phyloP scores from a whole-genome alignment of 2,888 invertebrate genomes.

The Nemapogon koenigi region DNA sequence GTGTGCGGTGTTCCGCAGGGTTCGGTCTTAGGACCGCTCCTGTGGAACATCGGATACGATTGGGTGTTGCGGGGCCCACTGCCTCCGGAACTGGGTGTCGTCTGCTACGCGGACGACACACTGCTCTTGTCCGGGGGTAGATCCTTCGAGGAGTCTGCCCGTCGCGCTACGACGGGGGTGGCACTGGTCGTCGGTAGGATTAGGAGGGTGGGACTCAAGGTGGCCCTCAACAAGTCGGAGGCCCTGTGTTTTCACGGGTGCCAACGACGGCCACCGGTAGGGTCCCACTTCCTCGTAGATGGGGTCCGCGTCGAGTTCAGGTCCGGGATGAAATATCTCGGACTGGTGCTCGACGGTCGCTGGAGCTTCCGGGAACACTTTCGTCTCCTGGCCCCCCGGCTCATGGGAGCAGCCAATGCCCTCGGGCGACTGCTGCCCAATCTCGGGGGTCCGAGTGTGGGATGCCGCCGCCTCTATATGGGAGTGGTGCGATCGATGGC shows the following conservation, averaged over 20 bases:
- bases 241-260: conserved; percentile 2
- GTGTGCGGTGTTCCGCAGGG: conserved; percentile 13
- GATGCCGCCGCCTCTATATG: neutral
- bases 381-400: too few species aligned
- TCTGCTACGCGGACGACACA: conserved; percentile 15
- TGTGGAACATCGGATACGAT: too few species aligned
- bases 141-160: conserved; percentile 7
- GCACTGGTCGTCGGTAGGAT: conserved; percentile 1
- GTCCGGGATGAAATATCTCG: too few species aligned
- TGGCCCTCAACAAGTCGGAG: conserved; percentile 2
- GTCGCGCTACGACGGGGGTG: too few species aligned
- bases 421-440: too few species aligned
- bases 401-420: too few species aligned
- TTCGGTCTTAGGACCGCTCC: too few species aligned
- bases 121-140: conserved; percentile 10
- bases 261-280: neutral
- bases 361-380: too few species aligned
- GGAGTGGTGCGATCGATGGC: neutral
- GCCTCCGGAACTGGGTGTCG: conserved; percentile 5
- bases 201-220: conserved; percentile 1
- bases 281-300: neutral
- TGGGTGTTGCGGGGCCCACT: conserved; percentile 12
- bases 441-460: neutral
- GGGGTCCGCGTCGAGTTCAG: neutral
- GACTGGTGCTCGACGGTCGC: too few species aligned